These are phyloP conservation scores for Campoletis sonorensis DNA, from an alignment of 1,140 invertebrate genomes.

Conservation along the genomic window DNA sequence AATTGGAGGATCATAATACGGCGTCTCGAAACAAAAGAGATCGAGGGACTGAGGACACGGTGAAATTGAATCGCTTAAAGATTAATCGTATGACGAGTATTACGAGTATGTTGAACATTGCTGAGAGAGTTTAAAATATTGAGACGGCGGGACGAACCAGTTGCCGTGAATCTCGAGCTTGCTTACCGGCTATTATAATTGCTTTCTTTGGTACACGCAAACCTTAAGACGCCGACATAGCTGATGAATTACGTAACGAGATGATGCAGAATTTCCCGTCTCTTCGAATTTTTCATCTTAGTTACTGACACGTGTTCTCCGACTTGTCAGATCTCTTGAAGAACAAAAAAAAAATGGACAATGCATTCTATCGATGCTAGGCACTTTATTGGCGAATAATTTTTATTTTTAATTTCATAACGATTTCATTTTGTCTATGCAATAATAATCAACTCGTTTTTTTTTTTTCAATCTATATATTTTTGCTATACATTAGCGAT, in stretches of 20 bases:
- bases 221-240: constrained; percentile 31
- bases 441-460: neutral
- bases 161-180: neutral
- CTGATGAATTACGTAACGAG: constrained; percentile 47
- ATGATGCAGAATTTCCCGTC: constrained; percentile 27
- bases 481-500: neutral
- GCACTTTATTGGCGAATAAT: neutral
- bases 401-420: neutral
- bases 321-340: neutral
- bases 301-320: neutral
- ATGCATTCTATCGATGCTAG: neutral
- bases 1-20: neutral
- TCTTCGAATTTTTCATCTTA: constrained; percentile 14
- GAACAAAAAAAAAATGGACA: too few species aligned
- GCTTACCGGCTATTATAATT: constrained; percentile 34
- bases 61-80: constrained; percentile 34
- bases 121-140: neutral
- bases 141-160: neutral
- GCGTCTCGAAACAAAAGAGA: constrained; percentile 23
- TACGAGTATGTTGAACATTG: neutral
- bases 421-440: too few species aligned
- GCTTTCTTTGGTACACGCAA: constrained; percentile 44
- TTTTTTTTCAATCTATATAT: neutral
- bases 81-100: neutral
- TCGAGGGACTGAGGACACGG: constrained; percentile 10